Conservation (phyloP, 2,797 vertebrate species). For the Poecile montanus region DNA sequence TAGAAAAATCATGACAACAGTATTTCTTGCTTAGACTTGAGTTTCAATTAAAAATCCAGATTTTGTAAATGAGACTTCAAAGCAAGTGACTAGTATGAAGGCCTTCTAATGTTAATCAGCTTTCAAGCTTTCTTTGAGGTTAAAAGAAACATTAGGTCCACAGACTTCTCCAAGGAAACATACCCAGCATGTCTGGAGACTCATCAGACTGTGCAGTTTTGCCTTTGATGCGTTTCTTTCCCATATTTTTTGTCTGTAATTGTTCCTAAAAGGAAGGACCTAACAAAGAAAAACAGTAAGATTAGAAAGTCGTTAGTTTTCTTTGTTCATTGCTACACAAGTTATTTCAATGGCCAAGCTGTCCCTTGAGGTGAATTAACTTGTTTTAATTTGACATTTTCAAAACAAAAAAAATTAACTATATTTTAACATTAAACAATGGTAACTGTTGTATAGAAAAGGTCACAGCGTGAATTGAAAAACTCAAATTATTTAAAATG, state of each 20-base stretch:
- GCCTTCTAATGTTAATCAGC: background rate
- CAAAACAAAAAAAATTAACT: background rate
- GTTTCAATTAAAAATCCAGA: background rate
- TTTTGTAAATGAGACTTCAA: background rate
- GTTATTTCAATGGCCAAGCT: background rate
- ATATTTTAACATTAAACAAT: background rate
- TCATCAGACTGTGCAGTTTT: constrained; percentile 77
- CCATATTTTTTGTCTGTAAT: constrained; percentile 76
- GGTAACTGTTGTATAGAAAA: background rate
- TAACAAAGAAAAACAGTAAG: background rate
- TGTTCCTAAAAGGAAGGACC: constrained; percentile 31
- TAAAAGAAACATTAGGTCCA: background rate
- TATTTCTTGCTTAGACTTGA: background rate
- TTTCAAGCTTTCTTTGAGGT: background rate
- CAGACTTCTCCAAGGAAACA: background rate
- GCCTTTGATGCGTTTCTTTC: constrained; percentile 88
- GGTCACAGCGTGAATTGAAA: background rate
- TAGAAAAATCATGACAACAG: background rate
- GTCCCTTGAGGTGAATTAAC: background rate
- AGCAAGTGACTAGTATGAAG: background rate
- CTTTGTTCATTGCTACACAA: background rate
- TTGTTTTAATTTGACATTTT: background rate
- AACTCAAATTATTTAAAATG: background rate
- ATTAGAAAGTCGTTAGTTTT: background rate
- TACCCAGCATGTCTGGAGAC: constrained; percentile 80